Evolutionary conservation across 2,888 invertebrate species (phyloP).

Genomic region (Adelognathus sp.): DNA sequence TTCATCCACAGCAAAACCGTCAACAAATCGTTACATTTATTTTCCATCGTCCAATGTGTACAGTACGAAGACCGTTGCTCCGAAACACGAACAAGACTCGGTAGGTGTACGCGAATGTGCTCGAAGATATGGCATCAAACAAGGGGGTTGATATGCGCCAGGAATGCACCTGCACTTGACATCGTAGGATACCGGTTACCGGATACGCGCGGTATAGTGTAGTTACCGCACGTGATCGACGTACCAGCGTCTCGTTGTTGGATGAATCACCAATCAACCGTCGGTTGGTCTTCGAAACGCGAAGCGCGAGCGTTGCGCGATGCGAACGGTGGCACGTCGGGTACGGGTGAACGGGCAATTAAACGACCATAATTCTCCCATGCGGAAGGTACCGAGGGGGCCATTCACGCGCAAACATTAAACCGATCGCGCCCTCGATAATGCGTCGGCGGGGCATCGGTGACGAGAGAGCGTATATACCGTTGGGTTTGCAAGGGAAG

Average conservation of each 20-base stretch:
- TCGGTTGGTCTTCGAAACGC: conserved; percentile 57
- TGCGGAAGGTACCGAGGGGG: conserved; percentile 55
- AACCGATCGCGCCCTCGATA: conserved; percentile 66
- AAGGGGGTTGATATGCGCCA: conserved; percentile 17
- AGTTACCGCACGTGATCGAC: neutral
- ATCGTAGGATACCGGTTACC: neutral
- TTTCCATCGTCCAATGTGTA: neutral
- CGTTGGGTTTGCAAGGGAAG: conserved; percentile 6
- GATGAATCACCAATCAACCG: conserved; percentile 77
- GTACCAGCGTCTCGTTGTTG: conserved; percentile 42
- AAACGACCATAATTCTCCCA: conserved; percentile 70
- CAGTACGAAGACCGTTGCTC: neutral
- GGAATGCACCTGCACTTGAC: conserved; percentile 40
- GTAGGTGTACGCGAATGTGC: neutral
- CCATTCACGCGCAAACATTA: conserved; percentile 62
- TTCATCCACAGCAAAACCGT: too few relatives aligned
- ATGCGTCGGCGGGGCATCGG: conserved; percentile 51
- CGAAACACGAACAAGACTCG: neutral
- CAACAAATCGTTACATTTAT: neutral
- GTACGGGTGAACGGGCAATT: conserved; percentile 62
- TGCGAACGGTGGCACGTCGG: conserved; percentile 34
- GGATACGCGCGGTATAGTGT: neutral
- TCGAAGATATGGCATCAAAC: neutral
- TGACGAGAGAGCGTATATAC: conserved; percentile 21
- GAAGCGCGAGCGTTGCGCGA: too few relatives aligned